These are phyloP conservation scores for Pseudorasbora parva DNA, from an alignment of 2,113 vertebrate species.

Conservation along the genomic window DNA sequence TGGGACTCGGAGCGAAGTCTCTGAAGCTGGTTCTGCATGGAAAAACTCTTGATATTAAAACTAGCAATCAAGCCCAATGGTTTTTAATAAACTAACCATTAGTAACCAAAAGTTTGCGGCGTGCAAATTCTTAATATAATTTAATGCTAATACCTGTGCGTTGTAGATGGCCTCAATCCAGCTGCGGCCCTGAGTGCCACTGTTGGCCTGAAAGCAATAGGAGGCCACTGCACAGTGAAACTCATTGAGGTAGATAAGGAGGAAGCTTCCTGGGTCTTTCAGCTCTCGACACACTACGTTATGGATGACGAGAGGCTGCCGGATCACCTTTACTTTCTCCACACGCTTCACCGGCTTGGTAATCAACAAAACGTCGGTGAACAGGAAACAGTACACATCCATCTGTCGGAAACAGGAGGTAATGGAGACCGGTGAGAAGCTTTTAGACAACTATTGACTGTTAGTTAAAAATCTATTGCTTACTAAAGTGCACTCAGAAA, in stretches of 20 bases:
- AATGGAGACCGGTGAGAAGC: background rate
- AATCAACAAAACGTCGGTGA: slow-evolving; percentile 92
- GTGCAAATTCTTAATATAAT: too few relatives aligned
- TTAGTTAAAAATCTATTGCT: background rate
- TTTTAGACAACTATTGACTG: slow-evolving; percentile 25
- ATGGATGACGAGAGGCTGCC: slow-evolving; percentile 90
- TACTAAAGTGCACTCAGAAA: slow-evolving; percentile 24
- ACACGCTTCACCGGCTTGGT: slow-evolving; percentile 91
- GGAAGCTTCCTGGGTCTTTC: slow-evolving; percentile 91
- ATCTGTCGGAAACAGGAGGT: slow-evolving; percentile 72
- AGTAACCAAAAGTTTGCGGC: background rate
- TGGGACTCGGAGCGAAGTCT: slow-evolving; percentile 73
- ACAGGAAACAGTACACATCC: slow-evolving; percentile 96
- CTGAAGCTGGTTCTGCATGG: slow-evolving; percentile 79
- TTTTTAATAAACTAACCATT: background rate
- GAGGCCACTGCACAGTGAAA: slow-evolving; percentile 87
- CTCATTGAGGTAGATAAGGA: slow-evolving; percentile 95
- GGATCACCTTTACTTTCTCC: slow-evolving; percentile 90
- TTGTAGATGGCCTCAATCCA: slow-evolving; percentile 91
- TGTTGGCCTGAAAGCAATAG: slow-evolving; percentile 93
- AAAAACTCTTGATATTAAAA: background rate
- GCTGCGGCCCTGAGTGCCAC: slow-evolving; percentile 84
- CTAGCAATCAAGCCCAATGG: background rate
- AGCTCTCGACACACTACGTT: slow-evolving; percentile 89
- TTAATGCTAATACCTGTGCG: slow-evolving; percentile 80